Evolutionary conservation across 2,888 invertebrate species (phyloP).

Genomic region (Gortyna flavago): DNA sequence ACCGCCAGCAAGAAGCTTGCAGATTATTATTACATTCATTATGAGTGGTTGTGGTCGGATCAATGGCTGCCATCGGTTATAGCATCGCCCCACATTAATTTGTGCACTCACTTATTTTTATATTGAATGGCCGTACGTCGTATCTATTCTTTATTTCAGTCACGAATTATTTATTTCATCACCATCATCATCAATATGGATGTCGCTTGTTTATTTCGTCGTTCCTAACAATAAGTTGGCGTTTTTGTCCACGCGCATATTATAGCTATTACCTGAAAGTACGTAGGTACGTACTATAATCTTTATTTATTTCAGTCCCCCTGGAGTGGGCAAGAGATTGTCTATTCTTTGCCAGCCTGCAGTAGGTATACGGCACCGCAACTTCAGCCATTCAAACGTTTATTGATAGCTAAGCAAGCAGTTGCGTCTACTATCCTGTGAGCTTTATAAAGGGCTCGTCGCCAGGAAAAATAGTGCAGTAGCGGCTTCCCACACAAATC

Average conservation of each 20-base stretch:
- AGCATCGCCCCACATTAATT: conserved; percentile 40
- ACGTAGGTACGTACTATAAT: not conserved
- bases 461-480: conserved; percentile 50
- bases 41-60: conserved; percentile 49
- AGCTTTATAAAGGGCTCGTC: not conserved
- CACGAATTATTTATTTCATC: conserved; percentile 18
- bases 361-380: too few species aligned
- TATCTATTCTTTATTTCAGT: conserved; percentile 35
- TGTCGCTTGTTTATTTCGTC: too few species aligned
- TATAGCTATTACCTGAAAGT: not conserved
- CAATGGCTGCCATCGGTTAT: conserved; percentile 48
- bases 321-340: not conserved
- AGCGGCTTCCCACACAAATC: conserved; percentile 72
- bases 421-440: not conserved
- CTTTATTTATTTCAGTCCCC: not conserved
- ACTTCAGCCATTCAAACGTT: not conserved
- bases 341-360: not conserved
- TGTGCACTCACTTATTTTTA: conserved; percentile 10
- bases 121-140: not conserved
- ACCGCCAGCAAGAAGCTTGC: conserved; percentile 61
- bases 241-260: too few species aligned
- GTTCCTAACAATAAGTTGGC: not conserved
- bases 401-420: not conserved
- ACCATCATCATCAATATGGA: not conserved
- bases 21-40: conserved; percentile 60